Percentiles rank a stretch among this genome's conserved stretches.
These are phyloP conservation scores for Xenotilapia leptura DNA, from an alignment of 2,113 vertebrate species.

Conservation along the genomic window DNA sequence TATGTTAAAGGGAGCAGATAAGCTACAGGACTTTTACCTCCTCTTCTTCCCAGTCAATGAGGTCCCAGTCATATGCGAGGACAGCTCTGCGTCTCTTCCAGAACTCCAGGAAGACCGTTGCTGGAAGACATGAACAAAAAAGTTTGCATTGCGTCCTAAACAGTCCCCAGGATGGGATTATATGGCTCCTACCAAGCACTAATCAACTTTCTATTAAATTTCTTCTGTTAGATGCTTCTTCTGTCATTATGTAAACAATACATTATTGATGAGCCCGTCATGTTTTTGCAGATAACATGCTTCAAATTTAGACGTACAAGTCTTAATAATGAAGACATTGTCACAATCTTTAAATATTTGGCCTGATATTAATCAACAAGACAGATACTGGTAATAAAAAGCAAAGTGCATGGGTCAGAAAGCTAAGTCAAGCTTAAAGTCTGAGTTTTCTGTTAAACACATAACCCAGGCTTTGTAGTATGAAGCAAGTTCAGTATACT, in stretches of 20 bases:
- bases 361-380: not conserved
- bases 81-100: conserved; percentile 93
- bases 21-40: conserved; percentile 70
- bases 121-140: conserved; percentile 57
- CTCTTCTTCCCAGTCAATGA: conserved; percentile 97
- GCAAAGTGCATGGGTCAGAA: not conserved
- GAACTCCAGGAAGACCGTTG: conserved; percentile 94
- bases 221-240: not conserved
- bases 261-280: not conserved
- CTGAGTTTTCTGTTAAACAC: not conserved
- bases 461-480: not conserved
- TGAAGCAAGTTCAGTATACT: not conserved
- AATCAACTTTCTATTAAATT: not conserved
- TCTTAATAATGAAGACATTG: not conserved
- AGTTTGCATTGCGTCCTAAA: not conserved
- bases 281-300: not conserved
- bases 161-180: not conserved
- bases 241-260: not conserved
- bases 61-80: conserved; percentile 96
- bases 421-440: not conserved
- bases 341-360: not conserved
- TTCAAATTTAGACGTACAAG: not conserved
- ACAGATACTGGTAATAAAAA: not conserved
- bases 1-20: not conserved
- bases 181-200: not conserved